Conservation (phyloP, 2,888 invertebrate genomes). For the Hartigia nigra region DNA sequence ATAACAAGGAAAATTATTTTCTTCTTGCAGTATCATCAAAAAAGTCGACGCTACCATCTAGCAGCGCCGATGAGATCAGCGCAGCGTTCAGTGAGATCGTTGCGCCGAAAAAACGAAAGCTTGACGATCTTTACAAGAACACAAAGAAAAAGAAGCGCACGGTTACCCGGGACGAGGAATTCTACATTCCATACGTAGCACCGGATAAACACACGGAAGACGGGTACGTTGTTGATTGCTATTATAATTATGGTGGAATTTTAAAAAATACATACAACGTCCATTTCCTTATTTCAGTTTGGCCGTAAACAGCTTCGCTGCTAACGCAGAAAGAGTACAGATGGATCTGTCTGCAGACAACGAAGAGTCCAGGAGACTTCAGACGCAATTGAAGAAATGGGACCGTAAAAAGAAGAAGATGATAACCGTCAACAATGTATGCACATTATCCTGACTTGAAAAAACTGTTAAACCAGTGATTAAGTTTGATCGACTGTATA, state of each 20-base stretch:
- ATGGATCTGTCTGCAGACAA: slow-evolving; percentile 89
- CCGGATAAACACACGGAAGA: slow-evolving; percentile 87
- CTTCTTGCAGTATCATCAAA: slow-evolving; percentile 7
- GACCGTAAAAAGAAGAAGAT: slow-evolving; percentile 97
- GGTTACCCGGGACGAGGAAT: slow-evolving; percentile 76
- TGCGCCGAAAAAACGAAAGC: slow-evolving; percentile 70
- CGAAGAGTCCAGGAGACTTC: slow-evolving; percentile 72
- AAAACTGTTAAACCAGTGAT: slow-evolving; percentile 9
- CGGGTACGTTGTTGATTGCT: slow-evolving; percentile 69
- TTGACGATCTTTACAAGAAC: slow-evolving; percentile 70
- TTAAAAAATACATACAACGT: background rate
- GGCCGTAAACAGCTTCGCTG: slow-evolving; percentile 83
- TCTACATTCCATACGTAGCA: slow-evolving; percentile 88
- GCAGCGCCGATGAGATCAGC: slow-evolving; percentile 70
- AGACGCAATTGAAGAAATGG: slow-evolving; percentile 81
- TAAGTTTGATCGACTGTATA: background rate
- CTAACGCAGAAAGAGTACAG: slow-evolving; percentile 81
- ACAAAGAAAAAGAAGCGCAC: slow-evolving; percentile 69
- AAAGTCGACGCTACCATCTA: slow-evolving; percentile 55
- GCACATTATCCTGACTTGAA: slow-evolving; percentile 36
- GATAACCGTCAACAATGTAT: slow-evolving; percentile 77
- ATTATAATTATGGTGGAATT: background rate
- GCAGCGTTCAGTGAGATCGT: slow-evolving; percentile 71
- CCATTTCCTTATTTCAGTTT: slow-evolving; percentile 67
- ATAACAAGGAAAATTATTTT: background rate